A percentile compares a stretch with the other conserved stretches of the same genome.
Conservation (phyloP, 2,797 vertebrate species). For the Myotis pilosus region DNA sequence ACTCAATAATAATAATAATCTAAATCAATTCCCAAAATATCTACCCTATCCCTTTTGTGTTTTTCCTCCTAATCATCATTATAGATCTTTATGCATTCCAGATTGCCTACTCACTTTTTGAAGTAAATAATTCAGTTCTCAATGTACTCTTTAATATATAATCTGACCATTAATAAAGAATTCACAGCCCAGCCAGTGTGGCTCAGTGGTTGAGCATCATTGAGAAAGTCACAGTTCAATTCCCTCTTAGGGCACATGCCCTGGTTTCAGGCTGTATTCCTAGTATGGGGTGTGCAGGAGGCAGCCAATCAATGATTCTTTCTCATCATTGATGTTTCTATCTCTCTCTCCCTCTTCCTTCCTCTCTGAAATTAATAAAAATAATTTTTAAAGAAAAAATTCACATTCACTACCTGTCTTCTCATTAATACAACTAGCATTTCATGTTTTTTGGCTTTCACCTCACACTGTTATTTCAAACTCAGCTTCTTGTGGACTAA, state of each 20-base stretch:
- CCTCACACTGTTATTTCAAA: not conserved
- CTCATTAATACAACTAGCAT: not conserved
- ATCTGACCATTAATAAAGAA: not conserved
- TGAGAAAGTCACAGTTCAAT: too few species aligned
- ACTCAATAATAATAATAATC: not conserved
- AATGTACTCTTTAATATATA: not conserved
- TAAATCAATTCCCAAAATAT: not conserved
- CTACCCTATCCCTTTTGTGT: not conserved
- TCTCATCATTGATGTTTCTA: too few species aligned
- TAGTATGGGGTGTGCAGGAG: too few species aligned
- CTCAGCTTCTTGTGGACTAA: not conserved
- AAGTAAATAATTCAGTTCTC: not conserved
- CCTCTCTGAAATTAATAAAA: too few species aligned
- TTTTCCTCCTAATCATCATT: not conserved
- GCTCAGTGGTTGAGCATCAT: too few species aligned
- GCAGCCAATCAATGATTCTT: too few species aligned
- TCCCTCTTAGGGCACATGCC: too few species aligned
- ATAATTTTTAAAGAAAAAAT: not conserved
- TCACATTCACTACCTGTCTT: not conserved
- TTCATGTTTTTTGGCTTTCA: not conserved
- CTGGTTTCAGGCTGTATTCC: too few species aligned
- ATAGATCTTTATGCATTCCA: not conserved
- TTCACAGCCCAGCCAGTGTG: not conserved
- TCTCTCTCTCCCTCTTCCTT: too few species aligned
- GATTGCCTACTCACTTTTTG: not conserved